Base-by-base conservation (phyloP, 2,797 vertebrate genomes). In the Lateolabrax maculatus region DNA sequence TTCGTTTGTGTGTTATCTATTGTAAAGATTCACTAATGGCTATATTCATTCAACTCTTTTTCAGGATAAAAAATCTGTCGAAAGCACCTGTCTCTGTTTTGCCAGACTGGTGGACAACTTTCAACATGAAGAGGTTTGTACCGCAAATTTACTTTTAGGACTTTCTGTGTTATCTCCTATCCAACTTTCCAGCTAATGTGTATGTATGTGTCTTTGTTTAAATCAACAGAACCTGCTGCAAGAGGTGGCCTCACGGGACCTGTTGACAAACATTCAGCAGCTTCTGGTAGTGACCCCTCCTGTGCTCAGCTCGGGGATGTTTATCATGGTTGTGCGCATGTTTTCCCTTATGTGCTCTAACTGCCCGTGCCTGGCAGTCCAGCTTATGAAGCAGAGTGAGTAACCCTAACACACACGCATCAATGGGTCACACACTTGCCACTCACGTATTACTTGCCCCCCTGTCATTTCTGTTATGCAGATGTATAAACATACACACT, bases 251-350 rank as follows among this genome's bases (percentile, higher is more conserved):
- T 99, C 98, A 37, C 96, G 97, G 85, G 98, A 99, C 90, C 95
- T 99, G 86, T 94, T 99, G 88, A 99, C 98, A 67, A 99, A 99
- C 91, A 98, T 99, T 87, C 98, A 99, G 93, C 98, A 99, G 83
- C 96, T 99, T 69, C 91, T 99, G 93, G 98, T 99, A 1, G 97
- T 99, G 87, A 99, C 98, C 5, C 98, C 98, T 71, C 98, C 98
- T 6, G 96, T 99, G 83, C 95, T 99, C 90, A 99, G 98, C 95
- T 99, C 98, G 39, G 98, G 98, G 89, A 99, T 99, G 98, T 99
- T 99, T 93, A 99, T 99, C 91, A 99, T 99, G 98, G 98, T 99
- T 80, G 98, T 99, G 85, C 98, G 98, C 90, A 99, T 99, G 98
- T 99, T 99, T 94, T 99, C 98, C 29, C 95, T 99, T 69, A 99